These are phyloP conservation scores for Arbacia lixula DNA, from an alignment of 53 echinoderm and acorn worm species.

Conservation along the genomic window DNA sequence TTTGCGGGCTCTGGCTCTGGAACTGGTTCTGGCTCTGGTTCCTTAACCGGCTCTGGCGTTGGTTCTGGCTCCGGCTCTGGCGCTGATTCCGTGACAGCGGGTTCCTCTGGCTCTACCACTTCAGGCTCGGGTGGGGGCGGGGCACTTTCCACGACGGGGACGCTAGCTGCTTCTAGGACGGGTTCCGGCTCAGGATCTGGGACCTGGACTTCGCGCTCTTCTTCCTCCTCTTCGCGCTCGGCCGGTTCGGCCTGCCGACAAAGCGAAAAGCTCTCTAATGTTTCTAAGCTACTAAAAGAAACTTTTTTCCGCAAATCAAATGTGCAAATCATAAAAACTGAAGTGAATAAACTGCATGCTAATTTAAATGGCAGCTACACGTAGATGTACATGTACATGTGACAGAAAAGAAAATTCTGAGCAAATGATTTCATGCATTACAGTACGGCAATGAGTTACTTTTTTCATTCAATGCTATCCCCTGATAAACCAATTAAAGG, in stretches of 20 bases:
- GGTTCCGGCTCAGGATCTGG: conserved; percentile 55
- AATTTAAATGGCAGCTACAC: no score
- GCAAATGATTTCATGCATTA: no score
- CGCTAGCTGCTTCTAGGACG: conserved; percentile 47
- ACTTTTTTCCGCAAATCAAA: no score
- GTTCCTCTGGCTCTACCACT: conserved; percentile 42
- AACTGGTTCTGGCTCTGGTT: conserved; percentile 53
- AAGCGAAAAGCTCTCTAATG: no score
- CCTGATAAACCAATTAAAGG: no score
- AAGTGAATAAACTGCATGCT: no score
- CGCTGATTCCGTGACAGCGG: conserved; percentile 41
- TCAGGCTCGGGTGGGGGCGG: conserved; percentile 48
- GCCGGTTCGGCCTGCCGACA: neutral
- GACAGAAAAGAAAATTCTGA: no score
- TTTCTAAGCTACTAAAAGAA: no score
- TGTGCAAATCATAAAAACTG: no score
- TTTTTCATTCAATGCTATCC: no score
- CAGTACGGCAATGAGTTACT: no score
- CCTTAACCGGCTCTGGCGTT: conserved; percentile 39
- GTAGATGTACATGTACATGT: neutral
- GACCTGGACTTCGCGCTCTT: conserved; percentile 26
- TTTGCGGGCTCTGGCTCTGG: conserved; percentile 64
- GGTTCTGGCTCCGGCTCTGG: conserved; percentile 47
- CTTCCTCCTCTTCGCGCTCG: conserved; percentile 9
- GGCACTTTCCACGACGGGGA: conserved; percentile 48